phyloP scores from a whole-genome alignment of 2,888 invertebrate genomes.

The Cephalotes varians region DNA sequence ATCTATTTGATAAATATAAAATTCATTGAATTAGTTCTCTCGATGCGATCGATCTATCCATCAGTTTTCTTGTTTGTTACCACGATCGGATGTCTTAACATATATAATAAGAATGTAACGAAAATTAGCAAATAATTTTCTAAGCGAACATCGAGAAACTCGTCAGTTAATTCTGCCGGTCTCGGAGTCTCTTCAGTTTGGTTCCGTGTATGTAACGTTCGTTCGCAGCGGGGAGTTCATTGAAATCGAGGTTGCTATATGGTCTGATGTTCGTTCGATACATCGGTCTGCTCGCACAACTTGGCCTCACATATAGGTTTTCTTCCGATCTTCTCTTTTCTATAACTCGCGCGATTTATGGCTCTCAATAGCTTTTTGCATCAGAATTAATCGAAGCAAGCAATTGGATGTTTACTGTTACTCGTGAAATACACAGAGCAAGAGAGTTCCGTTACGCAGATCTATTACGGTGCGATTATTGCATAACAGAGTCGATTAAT shows the following conservation, averaged over 20 bases:
- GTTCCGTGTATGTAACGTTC: conserved; percentile 9
- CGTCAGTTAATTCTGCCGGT: conserved; percentile 21
- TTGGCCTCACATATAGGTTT: conserved; percentile 19
- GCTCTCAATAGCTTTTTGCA: neutral
- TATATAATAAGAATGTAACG: conserved; percentile 6
- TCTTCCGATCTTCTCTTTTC: neutral
- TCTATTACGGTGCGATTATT: conserved; percentile 21
- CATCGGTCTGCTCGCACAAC: conserved; percentile 37
- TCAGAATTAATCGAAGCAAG: neutral
- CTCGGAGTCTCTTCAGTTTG: conserved; percentile 11
- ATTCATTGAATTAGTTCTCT: neutral
- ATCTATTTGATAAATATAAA: neutral
- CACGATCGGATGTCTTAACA: neutral
- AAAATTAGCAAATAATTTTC: conserved; percentile 5
- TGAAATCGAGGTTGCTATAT: conserved; percentile 66
- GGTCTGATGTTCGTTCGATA: conserved; percentile 62
- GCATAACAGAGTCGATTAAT: conserved; percentile 37
- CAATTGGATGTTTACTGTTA: neutral
- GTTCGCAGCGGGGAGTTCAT: conserved; percentile 53
- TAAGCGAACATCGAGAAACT: neutral
- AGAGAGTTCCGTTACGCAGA: conserved; percentile 27
- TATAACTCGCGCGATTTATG: neutral
- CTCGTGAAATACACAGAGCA: conserved; percentile 10
- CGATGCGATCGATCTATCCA: neutral
- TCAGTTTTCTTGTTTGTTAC: conserved; percentile 11